phyloP scores from a whole-genome alignment of 2,113 vertebrate species.

The Marmota flaviventris region DNA sequence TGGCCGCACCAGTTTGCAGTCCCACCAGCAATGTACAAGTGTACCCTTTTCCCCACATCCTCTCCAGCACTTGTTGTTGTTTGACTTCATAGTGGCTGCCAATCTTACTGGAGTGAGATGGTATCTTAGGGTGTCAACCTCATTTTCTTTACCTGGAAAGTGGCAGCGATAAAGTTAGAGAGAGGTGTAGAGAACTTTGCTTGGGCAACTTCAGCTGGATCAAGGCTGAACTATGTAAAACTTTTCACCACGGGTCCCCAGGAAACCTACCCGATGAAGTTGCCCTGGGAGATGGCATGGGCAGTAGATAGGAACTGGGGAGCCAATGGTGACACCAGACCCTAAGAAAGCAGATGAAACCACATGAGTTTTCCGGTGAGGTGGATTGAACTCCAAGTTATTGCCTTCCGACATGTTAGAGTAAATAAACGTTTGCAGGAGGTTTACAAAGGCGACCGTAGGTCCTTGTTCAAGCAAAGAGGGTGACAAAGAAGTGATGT shows the following conservation, averaged over 20 bases:
- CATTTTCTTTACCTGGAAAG: background rate
- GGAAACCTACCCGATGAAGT: background rate
- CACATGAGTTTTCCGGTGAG: background rate
- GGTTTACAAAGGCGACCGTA: background rate
- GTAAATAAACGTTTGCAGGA: background rate
- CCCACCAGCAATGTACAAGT: too few species aligned
- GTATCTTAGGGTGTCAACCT: too few species aligned
- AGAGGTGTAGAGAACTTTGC: background rate
- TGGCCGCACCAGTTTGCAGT: too few species aligned
- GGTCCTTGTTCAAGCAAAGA: background rate
- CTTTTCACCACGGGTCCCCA: background rate
- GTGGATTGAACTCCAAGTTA: background rate
- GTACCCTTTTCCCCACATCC: too few species aligned
- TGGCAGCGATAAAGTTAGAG: background rate
- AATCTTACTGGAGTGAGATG: too few species aligned
- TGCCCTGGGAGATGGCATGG: background rate
- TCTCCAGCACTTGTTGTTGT: too few species aligned
- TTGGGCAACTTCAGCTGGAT: background rate
- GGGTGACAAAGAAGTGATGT: background rate
- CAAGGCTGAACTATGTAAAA: background rate
- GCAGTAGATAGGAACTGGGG: background rate
- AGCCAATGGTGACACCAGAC: background rate
- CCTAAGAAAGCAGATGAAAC: background rate
- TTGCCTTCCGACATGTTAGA: background rate
- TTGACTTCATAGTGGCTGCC: too few species aligned